phyloP scores from a whole-genome alignment of 2,113 vertebrate genomes.

The Engystomops pustulosus region DNA sequence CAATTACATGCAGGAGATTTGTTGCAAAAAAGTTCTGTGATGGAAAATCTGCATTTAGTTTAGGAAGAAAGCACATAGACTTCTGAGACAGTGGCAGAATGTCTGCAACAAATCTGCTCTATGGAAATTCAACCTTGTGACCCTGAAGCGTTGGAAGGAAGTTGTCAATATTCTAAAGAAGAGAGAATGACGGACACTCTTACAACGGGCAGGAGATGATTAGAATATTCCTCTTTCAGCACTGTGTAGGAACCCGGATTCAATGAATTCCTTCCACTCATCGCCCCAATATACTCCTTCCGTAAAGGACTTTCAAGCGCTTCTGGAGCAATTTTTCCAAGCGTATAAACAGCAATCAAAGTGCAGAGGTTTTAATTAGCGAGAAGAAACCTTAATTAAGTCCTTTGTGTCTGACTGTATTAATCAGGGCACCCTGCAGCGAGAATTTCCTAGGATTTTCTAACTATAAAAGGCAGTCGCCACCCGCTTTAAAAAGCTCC shows the following conservation, averaged over 20 bases:
- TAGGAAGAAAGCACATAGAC: too few species aligned
- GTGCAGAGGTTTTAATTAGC: slow-evolving; percentile 40
- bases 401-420: slow-evolving; percentile 10
- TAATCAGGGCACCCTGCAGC: neutral
- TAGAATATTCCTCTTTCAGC: slow-evolving; percentile 16
- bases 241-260: neutral
- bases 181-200: too few species aligned
- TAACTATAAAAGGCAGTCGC: slow-evolving; percentile 26
- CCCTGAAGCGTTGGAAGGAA: too few species aligned
- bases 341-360: slow-evolving; percentile 29
- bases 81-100: too few species aligned
- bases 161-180: too few species aligned
- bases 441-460: slow-evolving; percentile 38
- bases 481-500: slow-evolving; percentile 13
- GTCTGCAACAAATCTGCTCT: too few species aligned
- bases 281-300: neutral
- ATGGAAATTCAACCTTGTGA: too few species aligned
- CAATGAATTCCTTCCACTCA: slow-evolving; percentile 6
- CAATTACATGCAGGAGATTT: too few species aligned
- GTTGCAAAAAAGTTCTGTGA: too few species aligned
- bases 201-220: too few species aligned
- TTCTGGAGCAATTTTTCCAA: neutral
- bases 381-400: slow-evolving; percentile 33
- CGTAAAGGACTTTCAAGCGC: neutral
- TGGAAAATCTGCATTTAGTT: too few species aligned